A percentile compares a stretch with the other conserved stretches of the same genome.
phyloP scores from a whole-genome alignment of 2,113 vertebrate species.

The Nothocercus nigrocapillus region DNA sequence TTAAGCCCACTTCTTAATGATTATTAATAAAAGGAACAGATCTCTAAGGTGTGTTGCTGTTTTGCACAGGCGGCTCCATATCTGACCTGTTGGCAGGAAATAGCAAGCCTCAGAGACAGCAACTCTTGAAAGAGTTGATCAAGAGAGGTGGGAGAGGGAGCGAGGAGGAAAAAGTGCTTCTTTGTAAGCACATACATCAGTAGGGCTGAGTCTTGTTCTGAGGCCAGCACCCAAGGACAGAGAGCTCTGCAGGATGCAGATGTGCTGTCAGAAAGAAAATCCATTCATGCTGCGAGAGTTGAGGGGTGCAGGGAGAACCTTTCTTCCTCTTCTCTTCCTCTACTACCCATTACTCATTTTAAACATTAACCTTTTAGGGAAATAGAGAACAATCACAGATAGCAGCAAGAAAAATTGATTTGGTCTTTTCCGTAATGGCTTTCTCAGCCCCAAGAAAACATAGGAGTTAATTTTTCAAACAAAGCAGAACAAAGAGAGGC shows the following conservation, averaged over 20 bases:
- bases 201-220: not conserved
- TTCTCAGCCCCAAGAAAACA: constrained; percentile 26
- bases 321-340: not conserved
- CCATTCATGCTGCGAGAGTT: not conserved
- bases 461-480: constrained; percentile 44
- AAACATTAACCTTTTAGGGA: constrained; percentile 63
- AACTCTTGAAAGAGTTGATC: not conserved
- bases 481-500: not conserved
- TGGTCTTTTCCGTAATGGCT: constrained; percentile 56
- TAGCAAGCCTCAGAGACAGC: not conserved
- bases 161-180: not conserved
- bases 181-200: not conserved
- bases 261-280: no score
- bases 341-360: constrained; percentile 28
- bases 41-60: not conserved
- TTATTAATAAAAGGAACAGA: not conserved
- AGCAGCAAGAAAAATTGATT: constrained; percentile 36
- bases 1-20: not conserved
- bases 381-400: constrained; percentile 44
- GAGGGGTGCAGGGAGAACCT: not conserved
- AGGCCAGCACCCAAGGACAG: not conserved
- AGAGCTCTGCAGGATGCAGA: not conserved
- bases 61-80: not conserved
- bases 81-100: not conserved
- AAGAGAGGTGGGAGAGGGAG: not conserved